Evolutionary conservation across 2,888 invertebrate genomes (phyloP).

Genomic region (Silvanus unidentatus): DNA sequence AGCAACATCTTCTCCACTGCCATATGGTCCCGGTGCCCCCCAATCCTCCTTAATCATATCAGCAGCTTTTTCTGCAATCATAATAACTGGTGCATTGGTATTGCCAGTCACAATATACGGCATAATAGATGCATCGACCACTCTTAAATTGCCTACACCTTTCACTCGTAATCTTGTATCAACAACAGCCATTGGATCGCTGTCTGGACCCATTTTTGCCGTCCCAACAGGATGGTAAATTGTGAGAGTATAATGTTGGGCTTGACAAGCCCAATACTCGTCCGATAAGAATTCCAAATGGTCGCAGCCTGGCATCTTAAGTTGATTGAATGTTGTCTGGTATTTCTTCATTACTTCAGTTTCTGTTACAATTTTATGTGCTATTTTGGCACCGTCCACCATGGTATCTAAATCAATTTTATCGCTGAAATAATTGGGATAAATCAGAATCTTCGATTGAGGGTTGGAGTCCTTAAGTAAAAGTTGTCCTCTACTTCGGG

Average conservation of each 20-base stretch:
- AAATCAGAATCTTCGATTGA: conserved; percentile 70
- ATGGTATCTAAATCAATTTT: conserved; percentile 64
- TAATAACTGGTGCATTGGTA: conserved; percentile 75
- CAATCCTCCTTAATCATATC: conserved; percentile 78
- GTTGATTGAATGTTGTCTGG: conserved; percentile 59
- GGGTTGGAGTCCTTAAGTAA: conserved; percentile 65
- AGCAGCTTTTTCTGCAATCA: conserved; percentile 78
- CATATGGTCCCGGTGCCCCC: conserved; percentile 28
- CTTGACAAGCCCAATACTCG: conserved; percentile 72
- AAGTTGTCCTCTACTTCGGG: conserved; percentile 64
- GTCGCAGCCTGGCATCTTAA: conserved; percentile 62
- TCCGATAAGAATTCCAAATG: conserved; percentile 59
- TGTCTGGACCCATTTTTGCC: conserved; percentile 69
- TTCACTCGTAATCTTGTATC: conserved; percentile 61
- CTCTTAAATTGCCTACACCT: conserved; percentile 62
- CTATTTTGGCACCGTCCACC: conserved; percentile 72
- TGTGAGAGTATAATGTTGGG: conserved; percentile 67
- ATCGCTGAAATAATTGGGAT: conserved; percentile 78
- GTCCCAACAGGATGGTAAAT: conserved; percentile 80
- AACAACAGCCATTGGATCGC: conserved; percentile 60
- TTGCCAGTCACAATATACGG: conserved; percentile 73
- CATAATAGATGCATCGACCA: conserved; percentile 80
- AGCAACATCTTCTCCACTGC: not conserved
- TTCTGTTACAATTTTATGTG: conserved; percentile 52
- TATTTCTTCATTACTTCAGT: conserved; percentile 57